A percentile compares a stretch with the other conserved stretches of the same genome.
phyloP scores from a whole-genome alignment of 2,888 invertebrate species.

The Hoplodrina ambigua region DNA sequence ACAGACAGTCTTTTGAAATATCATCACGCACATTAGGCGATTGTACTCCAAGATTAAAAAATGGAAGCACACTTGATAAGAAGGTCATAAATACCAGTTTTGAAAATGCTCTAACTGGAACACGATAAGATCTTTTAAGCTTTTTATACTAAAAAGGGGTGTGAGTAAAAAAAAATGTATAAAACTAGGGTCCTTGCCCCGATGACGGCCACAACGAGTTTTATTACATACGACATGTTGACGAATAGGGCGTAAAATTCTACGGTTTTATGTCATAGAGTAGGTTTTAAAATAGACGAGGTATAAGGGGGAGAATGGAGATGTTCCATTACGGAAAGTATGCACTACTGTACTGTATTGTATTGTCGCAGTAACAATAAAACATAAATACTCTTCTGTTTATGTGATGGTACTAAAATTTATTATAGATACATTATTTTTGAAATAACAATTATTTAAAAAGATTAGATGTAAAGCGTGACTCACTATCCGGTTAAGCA shows the following conservation, averaged over 20 bases:
- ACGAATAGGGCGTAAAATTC: constrained; percentile 80
- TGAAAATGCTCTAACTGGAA: constrained; percentile 78
- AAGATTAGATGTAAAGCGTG: neutral
- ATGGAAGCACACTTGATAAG: constrained; percentile 74
- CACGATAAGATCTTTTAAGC: constrained; percentile 77
- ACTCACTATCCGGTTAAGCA: neutral
- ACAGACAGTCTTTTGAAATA: constrained; percentile 58
- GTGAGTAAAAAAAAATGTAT: constrained; percentile 74
- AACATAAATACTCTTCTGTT: constrained; percentile 36
- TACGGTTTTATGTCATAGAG: constrained; percentile 71
- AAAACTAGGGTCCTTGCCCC: constrained; percentile 81
- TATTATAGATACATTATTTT: neutral
- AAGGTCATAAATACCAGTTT: constrained; percentile 79
- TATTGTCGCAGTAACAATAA: constrained; percentile 15
- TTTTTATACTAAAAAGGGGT: constrained; percentile 80
- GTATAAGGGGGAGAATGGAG: constrained; percentile 33
- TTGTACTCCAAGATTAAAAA: constrained; percentile 62
- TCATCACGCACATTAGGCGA: constrained; percentile 68
- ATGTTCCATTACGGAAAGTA: constrained; percentile 18
- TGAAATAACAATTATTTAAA: neutral
- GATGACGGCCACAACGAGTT: constrained; percentile 82
- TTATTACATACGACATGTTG: constrained; percentile 84
- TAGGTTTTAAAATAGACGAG: constrained; percentile 61
- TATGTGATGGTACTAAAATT: neutral
- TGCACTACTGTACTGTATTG: constrained; percentile 16